A percentile compares a stretch with the other conserved stretches of the same genome.
These are phyloP conservation scores for Nephrotoma guestfalica DNA, from an alignment of 2,888 invertebrate genomes.

Conservation along the genomic window DNA sequence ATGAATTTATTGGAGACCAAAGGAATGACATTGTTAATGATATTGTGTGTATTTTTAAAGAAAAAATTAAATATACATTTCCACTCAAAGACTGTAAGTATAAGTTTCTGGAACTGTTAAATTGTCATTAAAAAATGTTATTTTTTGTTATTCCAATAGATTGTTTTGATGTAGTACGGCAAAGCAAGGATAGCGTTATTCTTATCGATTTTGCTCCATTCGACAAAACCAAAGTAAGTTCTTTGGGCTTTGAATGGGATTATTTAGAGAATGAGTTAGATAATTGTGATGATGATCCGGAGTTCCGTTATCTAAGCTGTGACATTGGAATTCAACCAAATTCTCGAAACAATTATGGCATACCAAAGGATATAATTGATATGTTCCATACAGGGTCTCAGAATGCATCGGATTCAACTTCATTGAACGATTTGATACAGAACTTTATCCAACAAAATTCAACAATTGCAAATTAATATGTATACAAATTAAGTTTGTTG, in stretches of 20 bases:
- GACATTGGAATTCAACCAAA: constrained; percentile 15
- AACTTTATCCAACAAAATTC: background rate
- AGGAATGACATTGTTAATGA: constrained; percentile 14
- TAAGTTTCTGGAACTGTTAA: background rate
- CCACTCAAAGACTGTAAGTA: constrained; percentile 14
- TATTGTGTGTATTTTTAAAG: constrained; percentile 14
- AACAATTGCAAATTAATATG: background rate
- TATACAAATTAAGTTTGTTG: too few species aligned
- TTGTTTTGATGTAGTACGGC: constrained; percentile 16
- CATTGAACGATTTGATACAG: background rate
- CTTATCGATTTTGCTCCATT: constrained; percentile 16
- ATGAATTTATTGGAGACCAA: constrained; percentile 12
- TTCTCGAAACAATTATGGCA: constrained; percentile 14
- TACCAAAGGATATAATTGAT: constrained; percentile 15
- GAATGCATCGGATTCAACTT: background rate
- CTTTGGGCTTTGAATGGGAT: constrained; percentile 15
- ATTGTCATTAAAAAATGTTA: background rate
- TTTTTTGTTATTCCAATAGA: constrained; percentile 6
- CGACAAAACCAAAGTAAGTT: constrained; percentile 9
- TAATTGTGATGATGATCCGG: constrained; percentile 12
- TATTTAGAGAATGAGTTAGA: constrained; percentile 9
- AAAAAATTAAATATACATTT: constrained; percentile 14
- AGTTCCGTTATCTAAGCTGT: constrained; percentile 14
- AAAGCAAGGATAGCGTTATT: constrained; percentile 12
- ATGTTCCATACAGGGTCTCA: constrained; percentile 8